These are phyloP conservation scores for Strix aluco DNA, from an alignment of 2,113 vertebrate genomes.

Conservation along the genomic window DNA sequence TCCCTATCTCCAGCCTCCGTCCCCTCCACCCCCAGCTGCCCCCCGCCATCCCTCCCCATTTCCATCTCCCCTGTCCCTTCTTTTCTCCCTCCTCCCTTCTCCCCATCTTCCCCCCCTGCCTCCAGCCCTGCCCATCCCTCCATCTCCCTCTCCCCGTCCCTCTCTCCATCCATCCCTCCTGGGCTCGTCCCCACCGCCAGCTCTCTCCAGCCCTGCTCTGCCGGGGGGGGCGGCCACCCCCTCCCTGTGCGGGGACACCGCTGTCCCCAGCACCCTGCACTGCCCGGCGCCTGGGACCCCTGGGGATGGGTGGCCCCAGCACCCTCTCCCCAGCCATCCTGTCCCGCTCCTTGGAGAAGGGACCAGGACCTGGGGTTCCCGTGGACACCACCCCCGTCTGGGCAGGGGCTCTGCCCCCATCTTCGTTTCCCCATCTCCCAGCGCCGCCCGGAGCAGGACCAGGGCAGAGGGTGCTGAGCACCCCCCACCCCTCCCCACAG, in stretches of 20 bases:
- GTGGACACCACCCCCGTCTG: too few species aligned
- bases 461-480: not conserved
- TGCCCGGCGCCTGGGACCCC: not conserved
- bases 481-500: not conserved
- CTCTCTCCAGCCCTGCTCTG: too few species aligned
- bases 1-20: not conserved
- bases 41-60: not conserved
- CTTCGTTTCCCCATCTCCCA: not conserved
- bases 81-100: not conserved
- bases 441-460: not conserved
- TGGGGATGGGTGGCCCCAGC: not conserved
- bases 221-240: rapidly evolving
- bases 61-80: not conserved
- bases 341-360: not conserved
- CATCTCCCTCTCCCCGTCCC: not conserved
- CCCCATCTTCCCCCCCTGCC: not conserved
- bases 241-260: not conserved
- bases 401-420: not conserved
- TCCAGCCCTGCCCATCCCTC: not conserved
- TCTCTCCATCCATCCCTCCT: not conserved
- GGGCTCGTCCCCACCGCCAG: not conserved
- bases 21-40: not conserved
- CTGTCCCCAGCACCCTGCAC: not conserved
- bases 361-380: not conserved
- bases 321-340: too few species aligned